Percentiles rank a stretch among this genome's conserved stretches.
Evolutionary conservation across 2,113 vertebrate genomes (phyloP).

Genomic region (Heteronetta atricapilla): DNA sequence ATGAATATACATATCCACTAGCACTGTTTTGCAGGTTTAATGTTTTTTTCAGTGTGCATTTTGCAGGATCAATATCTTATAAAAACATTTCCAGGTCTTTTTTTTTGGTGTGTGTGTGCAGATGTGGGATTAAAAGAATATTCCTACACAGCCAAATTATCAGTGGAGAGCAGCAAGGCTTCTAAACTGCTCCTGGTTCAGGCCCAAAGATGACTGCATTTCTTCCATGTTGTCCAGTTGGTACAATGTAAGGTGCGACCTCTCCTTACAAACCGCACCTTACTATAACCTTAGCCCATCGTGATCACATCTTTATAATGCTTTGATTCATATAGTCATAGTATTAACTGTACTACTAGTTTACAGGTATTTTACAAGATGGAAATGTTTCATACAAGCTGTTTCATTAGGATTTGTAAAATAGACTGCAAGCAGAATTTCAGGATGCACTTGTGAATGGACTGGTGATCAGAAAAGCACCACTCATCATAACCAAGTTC

Average conservation of each 20-base stretch:
- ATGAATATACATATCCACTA: neutral
- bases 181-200: neutral
- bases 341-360: neutral
- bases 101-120: neutral
- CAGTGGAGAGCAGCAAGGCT: neutral
- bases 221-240: neutral
- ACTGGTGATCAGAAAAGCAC: conserved; percentile 5
- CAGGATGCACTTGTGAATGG: neutral
- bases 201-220: neutral
- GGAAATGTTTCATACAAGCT: neutral
- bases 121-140: neutral
- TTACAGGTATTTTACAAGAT: neutral
- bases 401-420: neutral
- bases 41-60: neutral
- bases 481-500: neutral
- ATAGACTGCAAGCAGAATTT: neutral
- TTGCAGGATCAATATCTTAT: neutral
- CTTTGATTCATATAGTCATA: neutral
- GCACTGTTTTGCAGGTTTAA: neutral
- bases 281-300: neutral
- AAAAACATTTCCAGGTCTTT: neutral
- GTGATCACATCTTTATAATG: neutral
- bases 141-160: neutral
- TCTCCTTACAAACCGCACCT: neutral
- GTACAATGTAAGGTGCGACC: neutral